phyloP scores from a whole-genome alignment of 2,888 invertebrate species.

The Caenorhabditis zanzibari region DNA sequence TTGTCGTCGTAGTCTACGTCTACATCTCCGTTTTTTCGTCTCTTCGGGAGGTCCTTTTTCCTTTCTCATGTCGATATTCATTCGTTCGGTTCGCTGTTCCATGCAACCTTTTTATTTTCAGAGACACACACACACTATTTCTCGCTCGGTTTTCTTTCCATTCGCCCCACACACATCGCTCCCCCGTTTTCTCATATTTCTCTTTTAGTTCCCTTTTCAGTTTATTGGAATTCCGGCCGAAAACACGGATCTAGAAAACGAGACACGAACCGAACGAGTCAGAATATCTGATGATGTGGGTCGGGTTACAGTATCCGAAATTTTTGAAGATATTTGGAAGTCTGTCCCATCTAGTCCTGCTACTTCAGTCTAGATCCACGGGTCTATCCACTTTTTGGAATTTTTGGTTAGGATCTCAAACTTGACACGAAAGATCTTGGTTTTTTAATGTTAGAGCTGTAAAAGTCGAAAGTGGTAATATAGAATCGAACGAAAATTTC shows the following conservation, averaged over 20 bases:
- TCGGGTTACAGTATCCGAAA: neutral
- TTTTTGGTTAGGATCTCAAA: too few relatives aligned
- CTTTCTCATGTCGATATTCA: constrained; percentile 54
- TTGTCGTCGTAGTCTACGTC: constrained; percentile 29
- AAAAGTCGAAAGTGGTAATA: too few relatives aligned
- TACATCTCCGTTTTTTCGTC: constrained; percentile 33
- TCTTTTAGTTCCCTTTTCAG: constrained; percentile 45
- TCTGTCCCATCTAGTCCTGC: too few relatives aligned
- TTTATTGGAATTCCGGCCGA: constrained; percentile 46
- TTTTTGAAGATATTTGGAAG: neutral
- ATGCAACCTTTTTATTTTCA: constrained; percentile 48
- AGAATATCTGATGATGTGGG: constrained; percentile 3
- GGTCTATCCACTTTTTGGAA: too few relatives aligned
- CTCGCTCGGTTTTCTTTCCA: constrained; percentile 28
- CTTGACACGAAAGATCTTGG: too few relatives aligned
- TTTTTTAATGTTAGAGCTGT: too few relatives aligned
- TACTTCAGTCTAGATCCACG: too few relatives aligned
- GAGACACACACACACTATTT: constrained; percentile 28
- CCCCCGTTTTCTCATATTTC: constrained; percentile 47
- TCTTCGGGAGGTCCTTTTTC: constrained; percentile 52
- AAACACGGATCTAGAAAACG: constrained; percentile 13
- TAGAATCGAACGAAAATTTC: too few relatives aligned
- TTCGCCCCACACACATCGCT: constrained; percentile 13
- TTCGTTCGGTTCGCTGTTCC: constrained; percentile 56
- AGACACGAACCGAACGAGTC: neutral